These are phyloP conservation scores for Diadumene lineata DNA, from an alignment of 92 coral and sea anemone genomes.

Conservation along the genomic window DNA sequence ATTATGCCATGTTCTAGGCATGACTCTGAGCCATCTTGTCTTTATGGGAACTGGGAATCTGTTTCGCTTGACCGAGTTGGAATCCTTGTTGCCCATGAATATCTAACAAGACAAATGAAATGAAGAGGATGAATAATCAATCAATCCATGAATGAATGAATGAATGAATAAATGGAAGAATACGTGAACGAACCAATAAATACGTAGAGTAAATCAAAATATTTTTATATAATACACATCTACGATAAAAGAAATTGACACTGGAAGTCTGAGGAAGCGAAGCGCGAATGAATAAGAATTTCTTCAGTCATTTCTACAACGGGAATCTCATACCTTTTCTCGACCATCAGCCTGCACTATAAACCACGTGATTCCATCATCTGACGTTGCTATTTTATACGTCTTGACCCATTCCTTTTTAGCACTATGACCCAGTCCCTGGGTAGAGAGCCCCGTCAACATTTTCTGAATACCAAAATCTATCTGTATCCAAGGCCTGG, in stretches of 20 bases:
- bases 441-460: constrained; percentile 74
- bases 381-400: constrained; percentile 54
- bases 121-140: background rate
- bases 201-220: no score
- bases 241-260: no score
- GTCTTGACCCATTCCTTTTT: constrained; percentile 76
- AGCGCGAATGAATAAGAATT: background rate
- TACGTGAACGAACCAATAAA: no score
- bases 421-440: constrained; percentile 68
- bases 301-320: background rate
- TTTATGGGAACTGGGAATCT: constrained; percentile 55
- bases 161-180: no score
- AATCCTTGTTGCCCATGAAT: constrained; percentile 70
- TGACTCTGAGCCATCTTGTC: constrained; percentile 78
- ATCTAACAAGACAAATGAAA: constrained; percentile 35
- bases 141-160: no score
- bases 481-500: constrained; percentile 72
- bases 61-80: constrained; percentile 49
- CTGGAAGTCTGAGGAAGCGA: no score
- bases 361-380: constrained; percentile 64
- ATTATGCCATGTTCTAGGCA: constrained; percentile 77
- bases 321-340: constrained; percentile 53
- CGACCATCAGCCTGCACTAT: constrained; percentile 44
- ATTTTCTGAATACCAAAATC: constrained; percentile 47
- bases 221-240: no score